A percentile compares a stretch with the other conserved stretches of the same genome.
Evolutionary conservation across 2,888 invertebrate genomes (phyloP).

Genomic region (Agapetus fuscipes): DNA sequence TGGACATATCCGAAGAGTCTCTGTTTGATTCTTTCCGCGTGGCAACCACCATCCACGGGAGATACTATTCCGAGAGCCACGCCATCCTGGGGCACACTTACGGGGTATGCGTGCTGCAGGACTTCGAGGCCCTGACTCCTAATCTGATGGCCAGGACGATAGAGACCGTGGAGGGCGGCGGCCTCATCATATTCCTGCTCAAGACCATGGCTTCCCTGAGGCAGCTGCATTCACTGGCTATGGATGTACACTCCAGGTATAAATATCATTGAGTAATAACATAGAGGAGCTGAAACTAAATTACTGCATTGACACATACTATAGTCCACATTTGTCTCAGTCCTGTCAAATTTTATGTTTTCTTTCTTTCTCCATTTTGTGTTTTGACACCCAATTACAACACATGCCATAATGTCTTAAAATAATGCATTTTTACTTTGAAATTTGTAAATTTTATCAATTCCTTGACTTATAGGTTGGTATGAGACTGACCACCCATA

Average conservation of each 20-base stretch:
- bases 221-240: constrained; percentile 91
- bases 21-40: constrained; percentile 94
- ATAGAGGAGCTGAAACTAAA: too few relatives aligned
- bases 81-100: constrained; percentile 96
- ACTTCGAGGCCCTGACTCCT: constrained; percentile 96
- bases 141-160: constrained; percentile 93
- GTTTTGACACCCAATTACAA: too few relatives aligned
- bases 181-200: constrained; percentile 82
- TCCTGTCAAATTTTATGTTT: too few relatives aligned
- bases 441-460: too few relatives aligned
- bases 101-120: constrained; percentile 92
- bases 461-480: too few relatives aligned
- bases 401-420: too few relatives aligned
- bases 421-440: too few relatives aligned
- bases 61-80: constrained; percentile 96
- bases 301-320: too few relatives aligned
- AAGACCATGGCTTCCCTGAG: constrained; percentile 79
- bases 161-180: constrained; percentile 97
- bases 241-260: constrained; percentile 93
- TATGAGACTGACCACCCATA: too few relatives aligned
- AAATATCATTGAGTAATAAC: too few relatives aligned
- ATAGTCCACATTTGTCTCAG: too few relatives aligned
- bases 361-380: too few relatives aligned
- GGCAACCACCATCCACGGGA: constrained; percentile 92
- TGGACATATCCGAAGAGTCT: constrained; percentile 89